phyloP scores from a whole-genome alignment of 2,888 invertebrate species.

The Abrostola triplasia region DNA sequence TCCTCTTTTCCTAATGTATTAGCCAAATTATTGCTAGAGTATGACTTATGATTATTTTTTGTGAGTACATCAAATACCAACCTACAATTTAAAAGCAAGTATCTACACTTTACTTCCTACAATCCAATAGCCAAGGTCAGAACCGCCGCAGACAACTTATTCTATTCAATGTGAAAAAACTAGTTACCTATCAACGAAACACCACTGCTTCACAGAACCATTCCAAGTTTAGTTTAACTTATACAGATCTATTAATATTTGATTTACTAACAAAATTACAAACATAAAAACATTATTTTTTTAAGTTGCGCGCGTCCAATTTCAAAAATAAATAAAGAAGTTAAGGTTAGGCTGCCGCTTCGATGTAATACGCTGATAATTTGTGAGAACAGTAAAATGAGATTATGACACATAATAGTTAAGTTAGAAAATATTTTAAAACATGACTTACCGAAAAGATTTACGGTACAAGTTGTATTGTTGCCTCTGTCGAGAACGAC shows the following conservation, averaged over 20 bases:
- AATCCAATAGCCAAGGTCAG: constrained; percentile 88
- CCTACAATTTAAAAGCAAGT: constrained; percentile 87
- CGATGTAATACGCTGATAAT: constrained; percentile 38
- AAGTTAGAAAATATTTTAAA: constrained; percentile 43
- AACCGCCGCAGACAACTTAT: constrained; percentile 83
- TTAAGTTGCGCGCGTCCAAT: constrained; percentile 82
- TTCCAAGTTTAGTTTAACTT: constrained; percentile 22
- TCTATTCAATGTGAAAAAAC: constrained; percentile 82
- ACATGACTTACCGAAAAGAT: constrained; percentile 95
- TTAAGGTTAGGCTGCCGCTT: constrained; percentile 73
- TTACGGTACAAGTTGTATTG: constrained; percentile 98
- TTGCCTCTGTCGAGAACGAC: constrained; percentile 98
- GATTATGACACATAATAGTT: constrained; percentile 20
- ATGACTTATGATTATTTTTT: constrained; percentile 82
- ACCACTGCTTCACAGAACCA: constrained; percentile 41
- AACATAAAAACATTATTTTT: constrained; percentile 60
- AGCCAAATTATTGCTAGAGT: constrained; percentile 59
- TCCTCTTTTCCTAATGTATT: constrained; percentile 51
- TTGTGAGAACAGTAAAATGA: constrained; percentile 14
- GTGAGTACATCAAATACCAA: constrained; percentile 87
- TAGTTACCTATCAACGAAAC: constrained; percentile 74
- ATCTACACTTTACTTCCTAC: constrained; percentile 88
- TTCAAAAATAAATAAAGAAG: constrained; percentile 76
- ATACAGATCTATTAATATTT: constrained; percentile 6
- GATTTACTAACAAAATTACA: constrained; percentile 15